These are phyloP conservation scores for Phalacrocorax brasilianus DNA, from an alignment of 2,113 vertebrate genomes.

Conservation along the genomic window DNA sequence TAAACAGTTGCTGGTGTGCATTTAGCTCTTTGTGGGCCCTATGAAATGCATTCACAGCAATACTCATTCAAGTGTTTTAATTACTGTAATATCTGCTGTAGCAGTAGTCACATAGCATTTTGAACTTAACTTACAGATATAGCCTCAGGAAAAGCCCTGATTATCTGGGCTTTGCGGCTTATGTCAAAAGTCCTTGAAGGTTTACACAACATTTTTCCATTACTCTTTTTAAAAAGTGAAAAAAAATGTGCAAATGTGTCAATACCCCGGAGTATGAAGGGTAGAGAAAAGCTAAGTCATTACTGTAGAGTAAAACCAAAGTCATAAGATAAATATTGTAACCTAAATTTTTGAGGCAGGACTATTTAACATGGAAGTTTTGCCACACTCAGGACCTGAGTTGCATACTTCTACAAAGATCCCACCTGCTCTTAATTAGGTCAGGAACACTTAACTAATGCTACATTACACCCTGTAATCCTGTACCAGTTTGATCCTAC, in stretches of 20 bases:
- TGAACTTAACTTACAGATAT: not conserved
- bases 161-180: not conserved
- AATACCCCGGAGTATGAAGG: not conserved
- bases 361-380: not conserved
- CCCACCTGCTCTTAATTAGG: not conserved
- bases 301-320: not conserved
- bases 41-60: not conserved
- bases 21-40: not conserved
- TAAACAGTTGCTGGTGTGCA: not conserved
- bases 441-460: not conserved
- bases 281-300: not conserved
- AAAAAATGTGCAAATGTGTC: not conserved
- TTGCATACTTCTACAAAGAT: not conserved
- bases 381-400: not conserved
- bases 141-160: not conserved
- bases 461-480: not conserved
- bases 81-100: not conserved
- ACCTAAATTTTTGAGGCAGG: not conserved
- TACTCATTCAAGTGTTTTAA: conserved; percentile 3
- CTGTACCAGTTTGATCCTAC: not conserved
- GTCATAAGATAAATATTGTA: not conserved
- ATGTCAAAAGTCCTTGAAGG: not conserved
- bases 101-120: not conserved
- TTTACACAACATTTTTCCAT: not conserved
- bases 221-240: not conserved